Conservation (phyloP, 2,113 vertebrate genomes). For the Lophotis ruficrista region DNA sequence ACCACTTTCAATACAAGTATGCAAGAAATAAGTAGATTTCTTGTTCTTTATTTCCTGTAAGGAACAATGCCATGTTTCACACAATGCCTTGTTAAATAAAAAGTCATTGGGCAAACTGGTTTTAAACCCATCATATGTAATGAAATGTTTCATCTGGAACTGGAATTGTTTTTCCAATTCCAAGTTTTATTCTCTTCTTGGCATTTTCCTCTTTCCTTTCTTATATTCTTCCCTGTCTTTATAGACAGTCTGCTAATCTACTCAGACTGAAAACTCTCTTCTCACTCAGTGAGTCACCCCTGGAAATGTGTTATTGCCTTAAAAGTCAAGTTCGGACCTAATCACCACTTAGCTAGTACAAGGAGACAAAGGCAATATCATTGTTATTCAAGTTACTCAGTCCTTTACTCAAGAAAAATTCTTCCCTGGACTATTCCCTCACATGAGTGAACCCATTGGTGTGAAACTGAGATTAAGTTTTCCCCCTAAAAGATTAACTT, state of each 20-base stretch:
- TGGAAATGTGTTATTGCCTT: not conserved
- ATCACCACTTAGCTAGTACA: not conserved
- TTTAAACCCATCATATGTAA: not conserved
- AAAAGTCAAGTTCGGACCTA: slow-evolving; percentile 34
- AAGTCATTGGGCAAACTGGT: not conserved
- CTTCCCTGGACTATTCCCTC: not conserved
- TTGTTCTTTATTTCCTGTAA: slow-evolving; percentile 67
- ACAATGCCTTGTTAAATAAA: slow-evolving; percentile 41
- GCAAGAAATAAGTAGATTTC: slow-evolving; percentile 48
- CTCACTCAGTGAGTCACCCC: not conserved
- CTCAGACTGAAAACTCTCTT: slow-evolving; percentile 19
- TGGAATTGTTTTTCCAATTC: slow-evolving; percentile 18
- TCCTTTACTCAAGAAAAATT: slow-evolving; percentile 8
- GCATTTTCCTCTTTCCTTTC: not conserved
- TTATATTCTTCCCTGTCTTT: slow-evolving; percentile 3
- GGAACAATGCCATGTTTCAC: slow-evolving; percentile 66
- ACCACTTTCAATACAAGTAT: not conserved
- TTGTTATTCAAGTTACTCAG: not conserved
- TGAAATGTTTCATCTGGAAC: slow-evolving; percentile 55
- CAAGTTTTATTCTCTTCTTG: slow-evolving; percentile 3
- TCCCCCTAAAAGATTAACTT: not conserved
- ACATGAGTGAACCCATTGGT: not conserved
- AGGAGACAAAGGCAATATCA: slow-evolving; percentile 5
- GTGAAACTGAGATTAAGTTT: slow-evolving; percentile 15
- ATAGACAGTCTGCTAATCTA: slow-evolving; percentile 50